Base-by-base conservation (phyloP, 2,113 vertebrate genomes). In the Lagopus muta region DNA sequence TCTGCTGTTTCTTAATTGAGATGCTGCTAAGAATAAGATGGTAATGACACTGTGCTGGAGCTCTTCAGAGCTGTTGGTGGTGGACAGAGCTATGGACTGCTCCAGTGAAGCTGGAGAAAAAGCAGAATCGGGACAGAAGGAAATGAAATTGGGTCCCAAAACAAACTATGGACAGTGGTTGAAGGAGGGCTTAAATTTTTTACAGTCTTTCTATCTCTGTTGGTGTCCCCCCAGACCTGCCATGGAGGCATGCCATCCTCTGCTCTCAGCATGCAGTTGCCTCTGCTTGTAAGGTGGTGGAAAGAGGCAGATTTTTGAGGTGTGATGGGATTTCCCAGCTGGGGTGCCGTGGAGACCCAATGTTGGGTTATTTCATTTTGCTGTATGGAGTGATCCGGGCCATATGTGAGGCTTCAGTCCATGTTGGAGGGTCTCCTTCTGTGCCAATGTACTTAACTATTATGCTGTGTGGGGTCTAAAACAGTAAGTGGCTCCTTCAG, bases 11-110 rank as follows among this genome's bases (percentile, higher is more conserved):
- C 15, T 43, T 43, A 38, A 3, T 3, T 8, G 30, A 42, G 65
- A 36, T 13, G n/a, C 19, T 6, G 8, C 42, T 50, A 8, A 8
- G 43, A 34, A 64, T 1, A 1, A 0, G 16, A 1, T 3, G 60
- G 30, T 8, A 10, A 3, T 4, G 19, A 24, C 5, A 2, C 3
- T 1, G 7, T 27, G 61, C 76, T 50, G 55, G 47, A 16, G 1
- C 8, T 27, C 64, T 24, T 34, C 52, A n/a, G 47, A 6, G n/a
- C 62, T 30, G 22, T 4, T 25, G 67, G 20, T 54, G 34, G 40
- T 0, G 40, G 5, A 10, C 58, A 18, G 32, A n/a, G 75, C 62
- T 67, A 3, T 6, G 85, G 50, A 1, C 32, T 4, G 4, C 30
- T 11, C 61, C n/a, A 32, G 2, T 0, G 7, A 36, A 24, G 13